Percentiles rank a stretch among this genome's conserved stretches.
Conservation (phyloP, 2,113 vertebrate genomes). For the Peromyscus californicus region DNA sequence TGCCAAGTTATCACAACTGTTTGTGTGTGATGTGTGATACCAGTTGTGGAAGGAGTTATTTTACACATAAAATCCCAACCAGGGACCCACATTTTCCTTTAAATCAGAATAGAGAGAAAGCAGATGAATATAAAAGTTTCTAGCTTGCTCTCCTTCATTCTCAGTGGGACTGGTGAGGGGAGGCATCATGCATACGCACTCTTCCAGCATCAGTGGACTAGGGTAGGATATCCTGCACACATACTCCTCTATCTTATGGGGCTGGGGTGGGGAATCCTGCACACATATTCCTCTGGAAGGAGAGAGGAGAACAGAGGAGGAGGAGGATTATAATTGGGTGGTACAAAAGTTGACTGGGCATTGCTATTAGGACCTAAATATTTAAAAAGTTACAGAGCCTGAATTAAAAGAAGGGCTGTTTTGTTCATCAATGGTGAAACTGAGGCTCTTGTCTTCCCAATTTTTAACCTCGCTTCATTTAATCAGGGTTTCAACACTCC, state of each 20-base stretch:
- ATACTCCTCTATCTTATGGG: background rate
- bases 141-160: background rate
- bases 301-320: background rate
- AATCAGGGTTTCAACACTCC: constrained; percentile 53
- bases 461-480: constrained; percentile 49
- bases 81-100: background rate
- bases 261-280: too few relatives aligned
- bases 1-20: background rate
- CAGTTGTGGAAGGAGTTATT: background rate
- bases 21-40: background rate
- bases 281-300: background rate
- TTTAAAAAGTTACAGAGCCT: background rate
- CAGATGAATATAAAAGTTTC: background rate
- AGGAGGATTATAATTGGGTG: background rate
- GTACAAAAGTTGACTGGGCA: background rate
- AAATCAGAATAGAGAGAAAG: background rate
- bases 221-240: too few relatives aligned
- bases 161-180: background rate
- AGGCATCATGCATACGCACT: background rate
- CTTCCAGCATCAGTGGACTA: background rate
- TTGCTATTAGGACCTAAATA: constrained; percentile 10
- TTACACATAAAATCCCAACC: background rate
- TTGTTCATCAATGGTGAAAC: background rate
- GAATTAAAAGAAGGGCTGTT: constrained; percentile 20
- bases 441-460: background rate